These are phyloP conservation scores for Mionectes macconnelli DNA, from an alignment of 2,113 vertebrate genomes.

Conservation along the genomic window DNA sequence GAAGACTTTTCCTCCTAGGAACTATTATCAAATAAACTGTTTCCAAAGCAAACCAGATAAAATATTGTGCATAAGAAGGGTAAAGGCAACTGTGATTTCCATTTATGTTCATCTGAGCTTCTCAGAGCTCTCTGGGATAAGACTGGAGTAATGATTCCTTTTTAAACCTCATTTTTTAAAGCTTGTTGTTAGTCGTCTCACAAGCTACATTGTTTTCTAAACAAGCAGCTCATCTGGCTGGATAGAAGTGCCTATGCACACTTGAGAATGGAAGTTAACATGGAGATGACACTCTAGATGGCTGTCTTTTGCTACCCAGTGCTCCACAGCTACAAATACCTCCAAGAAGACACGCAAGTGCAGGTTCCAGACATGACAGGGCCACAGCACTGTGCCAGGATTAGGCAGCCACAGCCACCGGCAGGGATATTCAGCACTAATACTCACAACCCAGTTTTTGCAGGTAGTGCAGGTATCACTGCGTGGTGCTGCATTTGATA, in stretches of 20 bases:
- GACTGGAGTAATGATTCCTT: background rate
- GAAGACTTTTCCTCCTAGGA: background rate
- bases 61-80: background rate
- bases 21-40: slow-evolving; percentile 4
- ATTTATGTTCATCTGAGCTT: slow-evolving; percentile 47
- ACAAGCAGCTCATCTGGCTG: background rate
- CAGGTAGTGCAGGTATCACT: background rate
- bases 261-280: background rate
- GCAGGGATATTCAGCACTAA: background rate
- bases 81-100: slow-evolving; percentile 26
- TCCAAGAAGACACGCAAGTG: rapidly evolving
- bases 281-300: rapidly evolving
- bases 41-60: slow-evolving; percentile 50
- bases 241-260: background rate
- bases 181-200: background rate
- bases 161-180: slow-evolving; percentile 4
- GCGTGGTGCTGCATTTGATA: rapidly evolving
- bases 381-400: background rate
- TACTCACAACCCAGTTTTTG: background rate
- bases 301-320: background rate
- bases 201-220: background rate
- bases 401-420: background rate
- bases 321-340: background rate
- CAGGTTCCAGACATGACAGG: background rate
- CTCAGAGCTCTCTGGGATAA: background rate